Evolutionary conservation across 2,888 invertebrate genomes (phyloP), one percentile per base, ranked within the genome.

Genomic region (Notodonta ziczac): DNA sequence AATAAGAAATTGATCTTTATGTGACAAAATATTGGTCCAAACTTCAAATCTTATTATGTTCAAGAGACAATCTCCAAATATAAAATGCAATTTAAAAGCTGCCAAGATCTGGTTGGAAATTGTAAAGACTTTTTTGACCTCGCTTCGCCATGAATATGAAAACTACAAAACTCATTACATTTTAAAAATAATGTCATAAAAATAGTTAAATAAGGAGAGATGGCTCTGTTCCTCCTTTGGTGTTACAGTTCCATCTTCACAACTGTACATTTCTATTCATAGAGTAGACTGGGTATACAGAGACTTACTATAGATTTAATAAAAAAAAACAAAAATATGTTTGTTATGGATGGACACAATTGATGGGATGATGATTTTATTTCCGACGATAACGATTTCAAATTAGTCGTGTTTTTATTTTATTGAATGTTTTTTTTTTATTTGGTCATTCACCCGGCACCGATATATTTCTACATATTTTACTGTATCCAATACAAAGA

Each of bases 141-240:
- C 46, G 46, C 76, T 77, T 72, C 61, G 70, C 71, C 70, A 77
- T 81, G 77, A 83, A 80, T 77, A 82, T 71, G 77, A 84, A 82
- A 83, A 73, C 69, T 67, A 70, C 79, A 85, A 86, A 85, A 85
- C 82, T 84, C 83, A 84, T 87, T 86, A 80, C 77, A 74, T 82
- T 82, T 76, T 74, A 80, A 86, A 82, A 88, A 87, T 87, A 89
- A 90, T 87, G 80, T 84, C 77, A 84, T 87, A 87, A 87, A 90
- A 89, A 88, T 85, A 77, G 83, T 90, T 88, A 89, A 90, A 88
- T 87, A 90, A 88, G 82, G 80, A 83, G 77, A 82, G 85, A 86
- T 82, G 82, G 81, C 78, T 81, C 79, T 85, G 80, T 86, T 83
- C 81, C 82, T 86, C 74, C 78, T 80, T 82, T 84, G 77, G 82